Percentiles rank a stretch among this genome's conserved stretches.
Evolutionary conservation across 2,888 invertebrate species (phyloP).

Genomic region (Dryadula phaetusa): DNA sequence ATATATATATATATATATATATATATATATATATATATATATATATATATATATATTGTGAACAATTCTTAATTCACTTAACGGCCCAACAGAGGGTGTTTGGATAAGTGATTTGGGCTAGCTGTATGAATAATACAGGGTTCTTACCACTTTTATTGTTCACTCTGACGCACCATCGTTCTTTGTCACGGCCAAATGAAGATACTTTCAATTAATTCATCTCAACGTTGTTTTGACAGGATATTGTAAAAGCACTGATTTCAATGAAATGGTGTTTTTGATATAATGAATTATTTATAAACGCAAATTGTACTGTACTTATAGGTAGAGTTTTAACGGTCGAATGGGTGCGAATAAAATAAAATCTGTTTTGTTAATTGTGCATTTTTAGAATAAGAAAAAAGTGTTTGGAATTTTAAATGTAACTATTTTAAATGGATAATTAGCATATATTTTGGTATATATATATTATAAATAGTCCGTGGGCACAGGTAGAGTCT

Average conservation of each 20-base stretch:
- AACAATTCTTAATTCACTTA: not conserved
- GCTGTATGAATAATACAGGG: conserved; percentile 29
- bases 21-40: no score
- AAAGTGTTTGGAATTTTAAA: no score
- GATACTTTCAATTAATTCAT: conserved; percentile 43
- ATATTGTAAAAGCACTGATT: conserved; percentile 32
- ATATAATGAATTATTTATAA: conserved; percentile 10
- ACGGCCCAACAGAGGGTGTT: not conserved
- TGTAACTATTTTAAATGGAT: no score
- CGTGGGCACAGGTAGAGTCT: no score
- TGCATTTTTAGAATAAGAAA: no score
- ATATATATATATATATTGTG: no score
- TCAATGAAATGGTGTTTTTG: conserved; percentile 15
- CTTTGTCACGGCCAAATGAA: conserved; percentile 41
- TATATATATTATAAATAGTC: no score
- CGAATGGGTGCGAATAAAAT: no score
- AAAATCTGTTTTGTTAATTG: no score
- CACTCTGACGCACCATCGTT: conserved; percentile 40
- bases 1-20: no score
- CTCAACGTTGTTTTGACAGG: conserved; percentile 35
- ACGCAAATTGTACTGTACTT: not conserved
- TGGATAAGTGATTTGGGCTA: conserved; percentile 32
- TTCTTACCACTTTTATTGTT: conserved; percentile 33
- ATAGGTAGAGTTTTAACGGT: no score
- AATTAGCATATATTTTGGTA: no score